Evolutionary conservation across 2,113 vertebrate species (phyloP).

Genomic region (Anolis carolinensis): DNA sequence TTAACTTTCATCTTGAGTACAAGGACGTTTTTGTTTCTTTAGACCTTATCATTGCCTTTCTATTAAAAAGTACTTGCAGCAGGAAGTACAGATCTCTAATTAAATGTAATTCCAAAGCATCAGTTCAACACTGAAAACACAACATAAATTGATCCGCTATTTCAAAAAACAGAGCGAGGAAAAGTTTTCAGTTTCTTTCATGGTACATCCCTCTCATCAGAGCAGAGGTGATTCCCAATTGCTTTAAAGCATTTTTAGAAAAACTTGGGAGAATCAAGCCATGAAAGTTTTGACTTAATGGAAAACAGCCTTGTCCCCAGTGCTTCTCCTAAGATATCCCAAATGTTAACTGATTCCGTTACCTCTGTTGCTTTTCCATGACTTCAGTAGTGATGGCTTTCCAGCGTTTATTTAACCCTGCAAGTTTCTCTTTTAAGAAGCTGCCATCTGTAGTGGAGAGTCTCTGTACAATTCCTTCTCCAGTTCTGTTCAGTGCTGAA

Average conservation of each 20-base stretch:
- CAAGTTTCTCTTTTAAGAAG: slow-evolving; percentile 88
- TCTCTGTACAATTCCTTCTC: slow-evolving; percentile 86
- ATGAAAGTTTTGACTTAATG: slow-evolving; percentile 31
- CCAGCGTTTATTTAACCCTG: slow-evolving; percentile 83
- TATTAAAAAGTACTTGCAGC: background rate
- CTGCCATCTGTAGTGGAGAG: slow-evolving; percentile 82
- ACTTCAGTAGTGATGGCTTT: slow-evolving; percentile 73
- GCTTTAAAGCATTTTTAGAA: slow-evolving; percentile 1
- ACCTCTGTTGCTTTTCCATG: slow-evolving; percentile 85
- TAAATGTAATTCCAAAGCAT: background rate
- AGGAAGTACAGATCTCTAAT: background rate
- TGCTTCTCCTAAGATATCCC: background rate
- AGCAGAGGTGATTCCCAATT: background rate
- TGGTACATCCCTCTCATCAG: slow-evolving; percentile 7
- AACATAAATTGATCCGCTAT: background rate
- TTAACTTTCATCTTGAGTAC: background rate
- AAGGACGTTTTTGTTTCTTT: no score
- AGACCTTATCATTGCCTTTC: no score
- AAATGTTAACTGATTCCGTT: slow-evolving; percentile 46
- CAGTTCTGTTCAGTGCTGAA: slow-evolving; percentile 77
- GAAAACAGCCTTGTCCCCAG: background rate
- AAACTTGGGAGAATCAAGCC: slow-evolving; percentile 1
- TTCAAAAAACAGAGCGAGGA: background rate
- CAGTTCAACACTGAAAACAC: background rate
- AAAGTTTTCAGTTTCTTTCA: background rate